phyloP scores from a whole-genome alignment of 2,797 vertebrate species.

The Esox lucius region DNA sequence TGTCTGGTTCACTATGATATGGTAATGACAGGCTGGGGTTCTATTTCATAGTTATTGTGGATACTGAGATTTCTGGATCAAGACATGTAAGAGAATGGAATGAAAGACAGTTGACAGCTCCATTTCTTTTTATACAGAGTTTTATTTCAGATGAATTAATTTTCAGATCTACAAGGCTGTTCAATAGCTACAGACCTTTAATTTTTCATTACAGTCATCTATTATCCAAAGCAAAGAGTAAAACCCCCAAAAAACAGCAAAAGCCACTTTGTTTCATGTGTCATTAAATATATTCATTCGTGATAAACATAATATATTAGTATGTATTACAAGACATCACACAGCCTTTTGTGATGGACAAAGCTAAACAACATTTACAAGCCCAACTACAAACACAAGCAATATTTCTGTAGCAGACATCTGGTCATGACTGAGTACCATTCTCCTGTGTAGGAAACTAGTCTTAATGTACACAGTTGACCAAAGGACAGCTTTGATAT shows the following conservation, averaged over 20 bases:
- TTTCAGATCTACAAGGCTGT: slow-evolving; percentile 83
- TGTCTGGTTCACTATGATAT: neutral
- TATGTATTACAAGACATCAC: slow-evolving; percentile 93
- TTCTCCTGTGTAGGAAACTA: slow-evolving; percentile 49
- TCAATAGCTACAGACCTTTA: slow-evolving; percentile 81
- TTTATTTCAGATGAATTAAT: slow-evolving; percentile 91
- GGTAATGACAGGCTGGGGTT: neutral
- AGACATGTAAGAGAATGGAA: neutral
- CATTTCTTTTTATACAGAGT: slow-evolving; percentile 65
- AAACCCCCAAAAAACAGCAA: slow-evolving; percentile 58
- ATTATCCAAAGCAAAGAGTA: slow-evolving; percentile 61
- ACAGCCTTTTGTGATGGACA: slow-evolving; percentile 83
- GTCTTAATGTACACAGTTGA: slow-evolving; percentile 34
- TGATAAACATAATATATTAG: slow-evolving; percentile 99
- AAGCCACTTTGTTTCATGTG: slow-evolving; percentile 88
- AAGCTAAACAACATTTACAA: slow-evolving; percentile 93
- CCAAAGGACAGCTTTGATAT: slow-evolving; percentile 23
- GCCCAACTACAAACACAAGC: slow-evolving; percentile 78
- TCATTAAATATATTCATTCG: slow-evolving; percentile 99
- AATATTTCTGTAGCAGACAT: slow-evolving; percentile 52
- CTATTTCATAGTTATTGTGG: neutral
- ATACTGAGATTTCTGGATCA: too few relatives aligned
- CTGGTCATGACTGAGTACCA: slow-evolving; percentile 56
- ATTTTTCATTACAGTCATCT: slow-evolving; percentile 80
- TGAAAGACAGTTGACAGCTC: neutral